Evolutionary conservation across 2,797 vertebrate genomes (phyloP).

Genomic region (Bryconaethiops microstoma): DNA sequence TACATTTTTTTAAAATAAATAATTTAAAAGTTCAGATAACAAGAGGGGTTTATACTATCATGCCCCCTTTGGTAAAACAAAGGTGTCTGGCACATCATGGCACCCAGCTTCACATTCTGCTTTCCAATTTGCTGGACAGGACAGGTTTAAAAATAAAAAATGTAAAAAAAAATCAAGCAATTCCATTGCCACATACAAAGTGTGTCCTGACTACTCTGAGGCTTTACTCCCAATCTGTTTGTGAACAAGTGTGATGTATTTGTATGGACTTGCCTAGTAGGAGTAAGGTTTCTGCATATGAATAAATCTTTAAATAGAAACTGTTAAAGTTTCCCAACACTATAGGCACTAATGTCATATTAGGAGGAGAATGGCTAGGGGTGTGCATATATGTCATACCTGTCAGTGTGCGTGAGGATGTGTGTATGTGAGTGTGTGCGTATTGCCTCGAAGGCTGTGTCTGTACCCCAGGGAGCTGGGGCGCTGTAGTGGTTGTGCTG

Average conservation of each 20-base stretch:
- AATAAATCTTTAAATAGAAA: constrained; percentile 7
- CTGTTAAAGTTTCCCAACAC: constrained; percentile 6
- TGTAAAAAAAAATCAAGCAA: neutral
- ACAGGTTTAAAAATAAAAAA: no score
- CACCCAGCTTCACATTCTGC: no score
- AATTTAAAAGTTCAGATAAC: no score
- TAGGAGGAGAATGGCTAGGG: neutral
- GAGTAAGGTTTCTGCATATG: neutral
- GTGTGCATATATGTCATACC: neutral
- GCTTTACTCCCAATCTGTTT: no score
- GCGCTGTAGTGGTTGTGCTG: constrained; percentile 2
- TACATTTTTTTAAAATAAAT: no score
- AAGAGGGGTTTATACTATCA: no score
- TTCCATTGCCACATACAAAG: neutral
- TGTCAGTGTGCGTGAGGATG: neutral
- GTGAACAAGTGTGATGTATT: neutral
- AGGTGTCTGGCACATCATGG: no score
- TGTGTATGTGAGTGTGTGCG: neutral
- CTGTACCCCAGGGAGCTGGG: neutral
- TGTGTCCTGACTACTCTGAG: neutral
- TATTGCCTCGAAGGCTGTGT: neutral
- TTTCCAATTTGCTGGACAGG: no score
- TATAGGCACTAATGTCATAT: constrained; percentile 13
- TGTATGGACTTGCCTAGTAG: neutral
- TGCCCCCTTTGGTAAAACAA: no score